phyloP scores from a whole-genome alignment of 2,113 vertebrate species.

The Strigops habroptila region DNA sequence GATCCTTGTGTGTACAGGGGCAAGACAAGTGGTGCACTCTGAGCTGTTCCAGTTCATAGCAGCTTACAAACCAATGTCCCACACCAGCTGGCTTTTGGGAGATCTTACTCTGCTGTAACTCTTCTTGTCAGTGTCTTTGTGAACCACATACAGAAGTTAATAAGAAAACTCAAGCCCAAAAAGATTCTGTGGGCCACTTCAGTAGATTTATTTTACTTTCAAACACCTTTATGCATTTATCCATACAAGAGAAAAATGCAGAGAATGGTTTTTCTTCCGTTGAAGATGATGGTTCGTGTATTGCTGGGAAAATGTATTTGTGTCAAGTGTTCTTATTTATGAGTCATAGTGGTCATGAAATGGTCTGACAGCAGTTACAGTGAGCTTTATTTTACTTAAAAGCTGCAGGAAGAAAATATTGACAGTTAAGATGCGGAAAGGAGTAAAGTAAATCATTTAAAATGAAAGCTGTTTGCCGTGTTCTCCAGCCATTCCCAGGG shows the following conservation, averaged over 20 bases:
- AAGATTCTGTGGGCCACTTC: neutral
- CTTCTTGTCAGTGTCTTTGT: neutral
- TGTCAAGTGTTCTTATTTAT: neutral
- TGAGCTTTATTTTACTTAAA: neutral
- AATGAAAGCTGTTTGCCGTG: neutral
- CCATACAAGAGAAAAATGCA: neutral
- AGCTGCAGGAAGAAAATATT: neutral
- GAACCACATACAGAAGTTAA: rapidly evolving
- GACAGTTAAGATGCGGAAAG: neutral
- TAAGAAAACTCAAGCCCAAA: neutral
- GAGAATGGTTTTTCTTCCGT: neutral
- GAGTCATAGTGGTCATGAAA: neutral
- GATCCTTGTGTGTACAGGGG: neutral
- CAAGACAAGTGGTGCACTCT: too few species aligned
- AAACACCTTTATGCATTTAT: neutral
- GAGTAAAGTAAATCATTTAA: neutral
- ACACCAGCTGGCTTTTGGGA: neutral
- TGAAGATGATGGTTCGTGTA: neutral
- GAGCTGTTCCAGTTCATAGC: neutral
- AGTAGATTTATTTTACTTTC: neutral
- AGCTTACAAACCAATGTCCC: neutral
- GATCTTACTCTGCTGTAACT: neutral
- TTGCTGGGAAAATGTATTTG: neutral
- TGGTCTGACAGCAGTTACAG: neutral
- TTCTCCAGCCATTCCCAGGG: neutral